Conservation (phyloP, 2,797 vertebrate genomes). For the Siniperca obscura region DNA sequence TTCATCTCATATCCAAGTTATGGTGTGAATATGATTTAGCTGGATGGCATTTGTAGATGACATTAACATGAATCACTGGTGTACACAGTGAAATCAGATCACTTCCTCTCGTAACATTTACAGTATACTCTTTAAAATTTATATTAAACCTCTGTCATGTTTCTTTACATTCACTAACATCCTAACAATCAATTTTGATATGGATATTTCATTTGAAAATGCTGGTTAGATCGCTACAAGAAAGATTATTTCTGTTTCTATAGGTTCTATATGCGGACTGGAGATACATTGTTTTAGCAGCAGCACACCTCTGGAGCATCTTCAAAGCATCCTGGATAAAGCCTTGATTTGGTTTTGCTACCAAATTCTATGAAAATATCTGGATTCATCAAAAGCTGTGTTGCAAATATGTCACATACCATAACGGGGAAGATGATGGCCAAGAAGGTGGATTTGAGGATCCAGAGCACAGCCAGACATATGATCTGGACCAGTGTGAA, state of each 20-base stretch:
- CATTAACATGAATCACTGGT: constrained; percentile 15
- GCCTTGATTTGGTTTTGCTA: neutral
- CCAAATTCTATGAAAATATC: neutral
- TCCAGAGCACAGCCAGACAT: constrained; percentile 94
- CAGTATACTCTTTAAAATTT: neutral
- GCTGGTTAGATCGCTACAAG: neutral
- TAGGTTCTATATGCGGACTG: neutral
- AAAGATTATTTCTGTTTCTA: neutral
- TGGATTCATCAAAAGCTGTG: neutral
- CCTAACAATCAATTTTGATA: neutral
- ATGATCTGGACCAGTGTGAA: constrained; percentile 93
- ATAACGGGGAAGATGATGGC: constrained; percentile 98
- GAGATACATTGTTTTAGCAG: neutral
- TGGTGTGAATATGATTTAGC: constrained; percentile 16
- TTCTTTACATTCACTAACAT: neutral
- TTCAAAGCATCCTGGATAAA: neutral
- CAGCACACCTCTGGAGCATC: neutral
- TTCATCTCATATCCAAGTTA: constrained; percentile 11
- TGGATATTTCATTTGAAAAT: neutral
- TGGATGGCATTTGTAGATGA: constrained; percentile 30
- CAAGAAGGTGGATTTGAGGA: constrained; percentile 95
- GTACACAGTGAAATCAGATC: constrained; percentile 10
- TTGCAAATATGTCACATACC: constrained; percentile 79
- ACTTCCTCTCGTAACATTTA: neutral
- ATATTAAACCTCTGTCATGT: neutral